Percentiles rank a stretch among this genome's conserved stretches.
Conservation (phyloP, 1,140 invertebrate genomes). For the Drosophila ohnishii region DNA sequence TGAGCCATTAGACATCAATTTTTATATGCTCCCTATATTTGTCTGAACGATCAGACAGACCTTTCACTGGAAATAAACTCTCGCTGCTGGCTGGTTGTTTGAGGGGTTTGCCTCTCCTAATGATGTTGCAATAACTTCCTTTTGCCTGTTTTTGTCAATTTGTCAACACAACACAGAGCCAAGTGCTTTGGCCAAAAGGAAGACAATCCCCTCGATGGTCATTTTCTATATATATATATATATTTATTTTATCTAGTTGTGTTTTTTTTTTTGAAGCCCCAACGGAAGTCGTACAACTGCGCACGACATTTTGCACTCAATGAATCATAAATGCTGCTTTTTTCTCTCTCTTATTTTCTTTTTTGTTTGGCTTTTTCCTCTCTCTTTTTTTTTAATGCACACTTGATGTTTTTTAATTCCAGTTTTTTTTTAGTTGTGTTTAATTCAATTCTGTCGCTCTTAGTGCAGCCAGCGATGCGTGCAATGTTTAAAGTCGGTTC, state of each 20-base stretch:
- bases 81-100: background rate
- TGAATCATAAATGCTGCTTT: constrained; percentile 63
- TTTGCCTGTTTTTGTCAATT: constrained; percentile 56
- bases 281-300: constrained; percentile 62
- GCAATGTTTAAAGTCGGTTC: constrained; percentile 35
- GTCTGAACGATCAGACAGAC: constrained; percentile 3
- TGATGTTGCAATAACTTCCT: constrained; percentile 68
- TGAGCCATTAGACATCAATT: constrained; percentile 16
- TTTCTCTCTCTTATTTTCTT: background rate
- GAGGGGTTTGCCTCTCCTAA: constrained; percentile 27
- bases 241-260: constrained; percentile 25
- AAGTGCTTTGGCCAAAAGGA: background rate
- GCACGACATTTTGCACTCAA: constrained; percentile 71
- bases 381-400: constrained; percentile 3
- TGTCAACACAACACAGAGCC: constrained; percentile 49
- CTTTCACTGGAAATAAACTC: constrained; percentile 16
- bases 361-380: constrained; percentile 5
- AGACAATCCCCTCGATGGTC: constrained; percentile 44
- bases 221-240: constrained; percentile 7
- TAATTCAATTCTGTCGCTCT: constrained; percentile 58
- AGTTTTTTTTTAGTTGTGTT: constrained; percentile 23
- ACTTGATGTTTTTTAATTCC: constrained; percentile 27
- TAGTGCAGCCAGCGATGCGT: constrained; percentile 64
- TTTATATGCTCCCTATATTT: constrained; percentile 7
- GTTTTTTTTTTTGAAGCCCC: constrained; percentile 30